Conservation (phyloP, 2,797 vertebrate genomes). For the Cheirogaleus major region DNA sequence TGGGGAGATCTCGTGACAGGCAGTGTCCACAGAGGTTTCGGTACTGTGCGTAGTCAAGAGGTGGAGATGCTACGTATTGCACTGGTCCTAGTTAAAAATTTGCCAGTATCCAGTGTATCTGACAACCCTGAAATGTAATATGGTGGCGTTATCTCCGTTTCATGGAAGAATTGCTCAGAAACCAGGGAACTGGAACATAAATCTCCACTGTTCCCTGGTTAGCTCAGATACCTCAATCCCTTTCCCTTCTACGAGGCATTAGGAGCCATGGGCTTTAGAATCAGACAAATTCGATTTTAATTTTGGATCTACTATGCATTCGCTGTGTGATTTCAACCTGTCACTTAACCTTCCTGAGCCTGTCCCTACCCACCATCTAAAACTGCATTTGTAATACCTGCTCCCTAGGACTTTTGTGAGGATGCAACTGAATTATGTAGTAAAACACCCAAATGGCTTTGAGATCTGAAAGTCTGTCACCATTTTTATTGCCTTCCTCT, state of each 20-base stretch:
- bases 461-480: not conserved
- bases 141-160: not conserved
- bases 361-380: not conserved
- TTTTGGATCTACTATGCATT: not conserved
- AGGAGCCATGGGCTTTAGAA: not conserved
- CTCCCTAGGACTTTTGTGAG: not conserved
- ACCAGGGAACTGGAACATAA: not conserved
- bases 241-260: not conserved
- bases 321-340: not conserved
- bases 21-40: not conserved
- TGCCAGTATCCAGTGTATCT: not conserved
- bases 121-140: not conserved
- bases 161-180: constrained; percentile 23
- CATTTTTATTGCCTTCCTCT: not conserved
- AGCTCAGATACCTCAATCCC: not conserved
- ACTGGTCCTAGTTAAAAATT: not conserved
- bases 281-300: constrained; percentile 5
- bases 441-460: not conserved
- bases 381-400: not conserved
- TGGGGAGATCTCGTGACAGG: not conserved
- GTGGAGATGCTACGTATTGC: not conserved
- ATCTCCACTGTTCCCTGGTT: not conserved
- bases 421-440: constrained; percentile 15
- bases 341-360: not conserved
- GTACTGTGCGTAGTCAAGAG: not conserved